A percentile compares a stretch with the other conserved stretches of the same genome.
phyloP scores from a whole-genome alignment of 2,797 vertebrate genomes.

The Hapalemur alaotrensis region DNA sequence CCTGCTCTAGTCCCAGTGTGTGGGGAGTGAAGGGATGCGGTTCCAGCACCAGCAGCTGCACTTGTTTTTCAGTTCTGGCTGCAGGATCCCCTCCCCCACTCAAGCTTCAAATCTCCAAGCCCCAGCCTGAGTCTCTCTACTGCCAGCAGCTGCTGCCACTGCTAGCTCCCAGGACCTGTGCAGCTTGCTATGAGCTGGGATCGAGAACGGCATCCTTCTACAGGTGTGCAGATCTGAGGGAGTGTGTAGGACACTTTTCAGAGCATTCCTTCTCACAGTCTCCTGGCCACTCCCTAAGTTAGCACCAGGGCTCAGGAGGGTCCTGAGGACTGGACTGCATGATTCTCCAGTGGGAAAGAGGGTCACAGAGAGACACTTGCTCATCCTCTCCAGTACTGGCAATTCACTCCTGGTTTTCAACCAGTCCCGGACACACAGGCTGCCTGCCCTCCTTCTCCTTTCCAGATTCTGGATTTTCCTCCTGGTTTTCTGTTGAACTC shows the following conservation, averaged over 20 bases:
- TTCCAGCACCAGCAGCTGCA: neutral
- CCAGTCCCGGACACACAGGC: neutral
- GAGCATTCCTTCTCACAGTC: neutral
- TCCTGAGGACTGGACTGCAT: neutral
- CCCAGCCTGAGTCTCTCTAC: neutral
- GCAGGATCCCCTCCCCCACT: neutral
- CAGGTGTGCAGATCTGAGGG: neutral
- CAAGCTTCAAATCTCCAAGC: neutral
- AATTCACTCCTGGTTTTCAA: neutral
- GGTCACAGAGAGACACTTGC: neutral
- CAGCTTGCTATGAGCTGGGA: neutral
- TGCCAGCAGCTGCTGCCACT: neutral
- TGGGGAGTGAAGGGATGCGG: neutral
- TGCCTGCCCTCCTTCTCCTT: neutral
- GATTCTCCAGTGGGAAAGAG: neutral
- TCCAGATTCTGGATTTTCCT: neutral
- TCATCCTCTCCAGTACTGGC: neutral
- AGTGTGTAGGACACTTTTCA: neutral
- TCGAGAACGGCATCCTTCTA: neutral
- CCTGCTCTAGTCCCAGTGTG: neutral
- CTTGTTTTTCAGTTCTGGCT: neutral
- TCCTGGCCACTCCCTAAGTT: neutral
- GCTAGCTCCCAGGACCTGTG: neutral
- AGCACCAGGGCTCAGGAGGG: neutral
- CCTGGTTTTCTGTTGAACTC: neutral